These are phyloP conservation scores for Pteruthius melanotis DNA, from an alignment of 2,113 vertebrate species.

Conservation along the genomic window DNA sequence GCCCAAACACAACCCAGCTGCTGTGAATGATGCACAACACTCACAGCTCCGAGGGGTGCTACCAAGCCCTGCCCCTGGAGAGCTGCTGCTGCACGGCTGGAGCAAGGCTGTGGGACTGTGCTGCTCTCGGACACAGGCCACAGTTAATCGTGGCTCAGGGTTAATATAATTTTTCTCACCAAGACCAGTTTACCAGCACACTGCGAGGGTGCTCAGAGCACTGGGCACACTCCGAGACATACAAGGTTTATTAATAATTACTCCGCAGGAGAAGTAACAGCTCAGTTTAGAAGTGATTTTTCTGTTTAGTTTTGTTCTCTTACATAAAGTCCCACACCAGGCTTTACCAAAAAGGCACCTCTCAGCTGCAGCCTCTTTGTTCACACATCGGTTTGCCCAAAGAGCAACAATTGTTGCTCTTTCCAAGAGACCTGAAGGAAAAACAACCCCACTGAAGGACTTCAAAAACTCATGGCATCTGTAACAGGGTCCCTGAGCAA, in stretches of 20 bases:
- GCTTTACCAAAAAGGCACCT: neutral
- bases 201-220: neutral
- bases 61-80: neutral
- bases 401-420: neutral
- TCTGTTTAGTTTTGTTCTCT: neutral
- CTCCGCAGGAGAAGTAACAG: neutral
- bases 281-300: neutral
- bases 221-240: neutral
- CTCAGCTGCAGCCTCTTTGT: neutral
- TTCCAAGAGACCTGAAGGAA: neutral
- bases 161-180: neutral
- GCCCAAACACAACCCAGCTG: neutral
- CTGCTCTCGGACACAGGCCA: neutral
- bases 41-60: neutral
- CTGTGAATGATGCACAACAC: fast-evolving
- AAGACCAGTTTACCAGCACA: neutral
- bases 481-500: neutral
- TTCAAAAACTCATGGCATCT: neutral
- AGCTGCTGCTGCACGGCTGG: neutral
- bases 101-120: neutral
- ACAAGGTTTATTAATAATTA: constrained; percentile 16
- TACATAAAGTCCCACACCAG: neutral
- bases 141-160: neutral
- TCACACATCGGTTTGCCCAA: neutral
- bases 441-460: neutral